Base-by-base conservation (phyloP, 2,888 invertebrate species). In the Eupithecia centaureata region DNA sequence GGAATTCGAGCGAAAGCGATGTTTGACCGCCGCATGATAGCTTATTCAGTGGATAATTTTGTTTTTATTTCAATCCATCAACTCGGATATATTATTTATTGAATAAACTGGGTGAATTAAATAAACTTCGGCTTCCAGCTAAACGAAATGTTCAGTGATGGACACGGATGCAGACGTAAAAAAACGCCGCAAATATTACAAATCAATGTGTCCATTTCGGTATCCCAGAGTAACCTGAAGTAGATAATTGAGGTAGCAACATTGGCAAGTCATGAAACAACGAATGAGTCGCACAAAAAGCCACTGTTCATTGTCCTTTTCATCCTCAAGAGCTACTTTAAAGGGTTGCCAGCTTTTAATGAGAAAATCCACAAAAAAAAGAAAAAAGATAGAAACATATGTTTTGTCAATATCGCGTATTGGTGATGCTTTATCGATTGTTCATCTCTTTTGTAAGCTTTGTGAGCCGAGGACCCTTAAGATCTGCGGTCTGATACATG, bases 271-370 rank as follows among this genome's bases (percentile, higher is more conserved):
- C 75, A 75, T 66, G 69, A 61, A 69, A 73, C 70, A 72, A 73
- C 69, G 64, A 69, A 32, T 57, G 57, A 57, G 18, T 67, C 67
- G 54, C 60, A 67, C 61, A 73, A 69, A 70, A 70, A 66, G 74
- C 74, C 73, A 73, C 75, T 70, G 75, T 73, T 70, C 65, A 66
- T 66, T 62, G 61, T 67, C 51, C 60, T 57, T 25, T 70, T 63
- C 65, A 61, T 67, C 56, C 63, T 70, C 66, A 61, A 66, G 66
- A 61, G 64, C 66, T 62, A 61, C 69, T 73, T 32, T 76, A 85
- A 87, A 88, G 90, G 88, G 85, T 87, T 86, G 73, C 78, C 79
- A 86, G 87, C 78, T 77, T 79, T 81, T 89, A 87, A 87, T 88
- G 86, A 87, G 82, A 71, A 70, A 73, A 71, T 28, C 70, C 75